Conservation (phyloP, 2,888 invertebrate species). For the Tiliacea aurago region DNA sequence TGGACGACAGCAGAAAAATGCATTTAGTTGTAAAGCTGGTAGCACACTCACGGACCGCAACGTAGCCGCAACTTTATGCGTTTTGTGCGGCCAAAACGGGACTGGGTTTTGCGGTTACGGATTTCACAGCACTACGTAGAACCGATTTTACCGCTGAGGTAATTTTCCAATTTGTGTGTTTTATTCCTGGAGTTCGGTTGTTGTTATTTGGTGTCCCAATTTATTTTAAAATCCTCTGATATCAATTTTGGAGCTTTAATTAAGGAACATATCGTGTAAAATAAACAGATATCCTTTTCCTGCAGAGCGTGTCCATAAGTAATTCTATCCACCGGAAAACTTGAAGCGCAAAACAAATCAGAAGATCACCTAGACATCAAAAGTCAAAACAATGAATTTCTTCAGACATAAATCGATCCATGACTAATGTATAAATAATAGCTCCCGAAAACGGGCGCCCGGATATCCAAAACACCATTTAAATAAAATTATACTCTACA, state of each 20-base stretch:
- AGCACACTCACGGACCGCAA: slow-evolving; percentile 44
- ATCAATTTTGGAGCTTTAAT: not conserved
- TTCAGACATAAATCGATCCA: slow-evolving; percentile 46
- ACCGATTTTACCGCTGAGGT: not conserved
- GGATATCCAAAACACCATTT: slow-evolving; percentile 65
- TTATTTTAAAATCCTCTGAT: not conserved
- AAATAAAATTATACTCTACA: slow-evolving; percentile 55
- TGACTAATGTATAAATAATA: slow-evolving; percentile 57
- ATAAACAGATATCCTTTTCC: not conserved
- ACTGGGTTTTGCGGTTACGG: slow-evolving; percentile 21
- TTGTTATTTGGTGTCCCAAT: not conserved
- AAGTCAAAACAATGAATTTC: slow-evolving; percentile 33
- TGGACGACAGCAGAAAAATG: slow-evolving; percentile 66
- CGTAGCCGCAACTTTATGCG: slow-evolving; percentile 22
- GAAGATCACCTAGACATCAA: slow-evolving; percentile 16
- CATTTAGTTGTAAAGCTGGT: slow-evolving; percentile 59
- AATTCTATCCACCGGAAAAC: not conserved
- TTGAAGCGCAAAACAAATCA: not conserved
- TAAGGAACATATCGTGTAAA: slow-evolving; percentile 3
- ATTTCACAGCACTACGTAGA: slow-evolving; percentile 12
- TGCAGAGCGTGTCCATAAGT: no score
- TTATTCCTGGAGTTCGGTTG: not conserved
- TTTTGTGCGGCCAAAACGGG: slow-evolving; percentile 28
- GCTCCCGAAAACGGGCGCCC: slow-evolving; percentile 50
- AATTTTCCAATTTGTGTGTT: not conserved